phyloP scores from a whole-genome alignment of 2,797 vertebrate genomes.

The Galagoides demidoff region DNA sequence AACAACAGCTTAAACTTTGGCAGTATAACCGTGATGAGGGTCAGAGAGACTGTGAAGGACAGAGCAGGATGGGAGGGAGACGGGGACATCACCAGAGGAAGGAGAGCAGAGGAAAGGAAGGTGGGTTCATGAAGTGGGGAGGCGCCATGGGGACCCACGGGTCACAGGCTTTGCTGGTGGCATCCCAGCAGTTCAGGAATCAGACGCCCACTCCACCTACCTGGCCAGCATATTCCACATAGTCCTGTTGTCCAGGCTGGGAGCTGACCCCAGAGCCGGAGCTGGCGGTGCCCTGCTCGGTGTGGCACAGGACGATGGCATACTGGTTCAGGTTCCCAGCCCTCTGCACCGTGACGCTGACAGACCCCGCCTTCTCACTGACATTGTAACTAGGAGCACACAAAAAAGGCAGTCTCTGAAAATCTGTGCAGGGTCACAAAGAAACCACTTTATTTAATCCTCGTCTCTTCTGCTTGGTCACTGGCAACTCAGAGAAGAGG shows the following conservation, averaged over 20 bases:
- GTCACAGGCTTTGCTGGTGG: background rate
- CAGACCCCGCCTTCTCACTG: conserved; percentile 92
- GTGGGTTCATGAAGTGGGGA: background rate
- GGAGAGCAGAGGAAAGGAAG: background rate
- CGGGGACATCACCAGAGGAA: background rate
- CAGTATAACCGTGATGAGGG: background rate
- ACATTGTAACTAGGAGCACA: conserved; percentile 92
- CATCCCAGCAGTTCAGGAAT: rapidly evolving
- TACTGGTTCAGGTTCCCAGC: conserved; percentile 97
- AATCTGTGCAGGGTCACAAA: background rate
- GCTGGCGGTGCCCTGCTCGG: conserved; percentile 92
- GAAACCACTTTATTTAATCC: background rate
- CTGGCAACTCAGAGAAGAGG: background rate
- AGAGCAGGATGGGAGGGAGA: background rate
- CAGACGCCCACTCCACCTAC: conserved; percentile 80
- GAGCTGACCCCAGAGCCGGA: conserved; percentile 86
- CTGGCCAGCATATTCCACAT: conserved; percentile 95
- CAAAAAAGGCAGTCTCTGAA: conserved; percentile 36
- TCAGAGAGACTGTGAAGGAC: background rate
- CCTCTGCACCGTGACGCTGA: conserved; percentile 93
- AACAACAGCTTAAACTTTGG: background rate
- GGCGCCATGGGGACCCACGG: rapidly evolving
- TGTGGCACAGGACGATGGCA: conserved; percentile 95
- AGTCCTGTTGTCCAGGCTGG: conserved; percentile 92
- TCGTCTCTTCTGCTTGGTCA: background rate